Conservation (phyloP, 2,113 vertebrate species). For the Silurus meridionalis region DNA sequence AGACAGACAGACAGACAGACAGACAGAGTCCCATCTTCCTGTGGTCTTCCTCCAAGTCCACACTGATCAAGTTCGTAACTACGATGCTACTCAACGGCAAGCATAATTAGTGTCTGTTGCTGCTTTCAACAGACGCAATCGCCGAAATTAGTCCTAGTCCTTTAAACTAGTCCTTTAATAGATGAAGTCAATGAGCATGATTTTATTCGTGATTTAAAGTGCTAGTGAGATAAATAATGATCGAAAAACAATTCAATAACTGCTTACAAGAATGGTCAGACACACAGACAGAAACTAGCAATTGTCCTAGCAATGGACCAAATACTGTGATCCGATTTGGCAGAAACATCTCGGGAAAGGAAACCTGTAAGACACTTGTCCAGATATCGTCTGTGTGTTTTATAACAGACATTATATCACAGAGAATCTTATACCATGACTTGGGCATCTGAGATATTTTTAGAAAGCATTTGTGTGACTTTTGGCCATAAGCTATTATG, state of each 20-base stretch:
- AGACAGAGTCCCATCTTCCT: neutral
- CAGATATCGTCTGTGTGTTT: neutral
- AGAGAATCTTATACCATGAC: neutral
- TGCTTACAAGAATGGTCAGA: neutral
- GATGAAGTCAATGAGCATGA: neutral
- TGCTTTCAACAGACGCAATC: neutral
- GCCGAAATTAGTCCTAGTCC: no score
- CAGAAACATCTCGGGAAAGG: neutral
- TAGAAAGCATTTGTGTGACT: neutral
- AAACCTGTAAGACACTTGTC: neutral
- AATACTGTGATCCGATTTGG: neutral
- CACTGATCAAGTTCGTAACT: neutral
- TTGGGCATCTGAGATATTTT: neutral
- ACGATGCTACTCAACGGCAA: neutral
- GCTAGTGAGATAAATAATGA: neutral
- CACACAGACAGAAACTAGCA: neutral
- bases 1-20: neutral
- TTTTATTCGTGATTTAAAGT: neutral
- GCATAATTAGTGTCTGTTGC: neutral
- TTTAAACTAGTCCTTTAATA: neutral
- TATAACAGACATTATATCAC: neutral
- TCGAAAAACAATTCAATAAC: neutral
- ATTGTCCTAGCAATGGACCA: neutral
- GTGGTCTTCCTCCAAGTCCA: neutral
- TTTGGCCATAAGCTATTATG: conserved; percentile 4